Base-by-base conservation (phyloP, 2,888 invertebrate genomes). In the Melieria crassipennis region DNA sequence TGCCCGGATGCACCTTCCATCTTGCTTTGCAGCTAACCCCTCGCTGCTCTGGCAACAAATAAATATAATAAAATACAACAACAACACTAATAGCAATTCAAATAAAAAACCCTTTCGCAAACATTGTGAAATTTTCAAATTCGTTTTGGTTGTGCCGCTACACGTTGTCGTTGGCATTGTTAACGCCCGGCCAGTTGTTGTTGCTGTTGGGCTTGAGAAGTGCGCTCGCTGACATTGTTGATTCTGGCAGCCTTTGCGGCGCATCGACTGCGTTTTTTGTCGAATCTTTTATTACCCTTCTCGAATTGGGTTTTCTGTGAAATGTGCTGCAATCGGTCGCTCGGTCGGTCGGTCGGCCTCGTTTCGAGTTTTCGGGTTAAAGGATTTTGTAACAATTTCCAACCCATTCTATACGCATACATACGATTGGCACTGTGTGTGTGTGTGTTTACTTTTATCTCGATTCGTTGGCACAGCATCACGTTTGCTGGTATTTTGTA, bases 291-390 rank as follows among this genome's bases (percentile, higher is more conserved):
- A 85, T 84, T 84, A 79, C 83, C 84, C 84, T 81, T 78, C 82
- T 83, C 84, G 84, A 85, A 85, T 84, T 82, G 82, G 83, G 84
- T 85, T 84, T 84, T 84, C 83, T 84, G 81, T 83, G 80, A 81
- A 84, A 84, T 83, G 81, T 77, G 75, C 78, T 16, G 43, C 55
- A 52, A 60, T 45, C 66, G 42, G 58, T 11, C 43, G 62, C 52
- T 4, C 13, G 66, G 60, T 57, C 43, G 57, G 48, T 64, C 57
- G 60, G 4, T 47, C 56, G 70, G 65, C 73, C 60, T 55, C 64
- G 73, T 69, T 73, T 60, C 43, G 48, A 5, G 10, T 55, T 43
- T 63, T 60, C 79, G 78, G 77, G 76, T 76, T 76, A 74, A 78
- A 73, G 78, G 79, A 79, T 79, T 78, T 77, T 71, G 78, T 74